Percentiles rank a stretch among this genome's conserved stretches.
Evolutionary conservation across 2,797 vertebrate genomes (phyloP).

Genomic region (Pipistrellus pipistrellus): DNA sequence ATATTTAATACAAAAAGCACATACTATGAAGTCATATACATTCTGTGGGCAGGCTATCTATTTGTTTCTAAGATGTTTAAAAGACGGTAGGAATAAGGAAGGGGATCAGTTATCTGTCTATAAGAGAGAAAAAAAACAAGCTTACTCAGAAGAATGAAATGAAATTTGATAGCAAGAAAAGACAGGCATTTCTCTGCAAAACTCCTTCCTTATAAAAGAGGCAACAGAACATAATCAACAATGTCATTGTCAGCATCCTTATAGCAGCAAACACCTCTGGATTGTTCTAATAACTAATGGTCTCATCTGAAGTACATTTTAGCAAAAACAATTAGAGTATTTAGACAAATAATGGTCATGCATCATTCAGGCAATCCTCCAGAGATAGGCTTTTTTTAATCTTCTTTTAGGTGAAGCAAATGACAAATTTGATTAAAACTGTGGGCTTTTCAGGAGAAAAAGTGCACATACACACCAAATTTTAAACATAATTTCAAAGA

Average conservation of each 20-base stretch:
- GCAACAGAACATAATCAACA: background rate
- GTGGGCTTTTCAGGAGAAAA: background rate
- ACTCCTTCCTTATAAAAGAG: constrained; percentile 19
- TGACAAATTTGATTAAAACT: constrained; percentile 14
- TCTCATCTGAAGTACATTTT: constrained; percentile 4
- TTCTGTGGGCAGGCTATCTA: background rate
- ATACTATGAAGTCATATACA: background rate
- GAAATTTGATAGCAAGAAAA: constrained; percentile 59
- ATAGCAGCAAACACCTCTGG: background rate
- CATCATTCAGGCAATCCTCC: constrained; percentile 5
- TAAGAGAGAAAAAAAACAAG: constrained; percentile 10
- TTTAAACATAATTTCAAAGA: constrained; percentile 28
- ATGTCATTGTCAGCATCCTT: background rate
- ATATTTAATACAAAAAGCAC: background rate
- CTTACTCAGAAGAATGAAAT: constrained; percentile 50
- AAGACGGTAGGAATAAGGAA: background rate
- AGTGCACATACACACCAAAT: background rate
- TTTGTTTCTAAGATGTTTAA: constrained; percentile 39
- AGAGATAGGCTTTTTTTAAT: background rate
- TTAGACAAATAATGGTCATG: constrained; percentile 22
- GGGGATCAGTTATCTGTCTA: background rate
- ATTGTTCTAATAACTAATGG: constrained; percentile 44
- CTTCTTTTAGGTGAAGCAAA: background rate
- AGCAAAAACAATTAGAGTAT: constrained; percentile 47
- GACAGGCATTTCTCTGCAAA: constrained; percentile 24